phyloP scores from a whole-genome alignment of 2,113 vertebrate species.

The Pristiophorus japonicus region DNA sequence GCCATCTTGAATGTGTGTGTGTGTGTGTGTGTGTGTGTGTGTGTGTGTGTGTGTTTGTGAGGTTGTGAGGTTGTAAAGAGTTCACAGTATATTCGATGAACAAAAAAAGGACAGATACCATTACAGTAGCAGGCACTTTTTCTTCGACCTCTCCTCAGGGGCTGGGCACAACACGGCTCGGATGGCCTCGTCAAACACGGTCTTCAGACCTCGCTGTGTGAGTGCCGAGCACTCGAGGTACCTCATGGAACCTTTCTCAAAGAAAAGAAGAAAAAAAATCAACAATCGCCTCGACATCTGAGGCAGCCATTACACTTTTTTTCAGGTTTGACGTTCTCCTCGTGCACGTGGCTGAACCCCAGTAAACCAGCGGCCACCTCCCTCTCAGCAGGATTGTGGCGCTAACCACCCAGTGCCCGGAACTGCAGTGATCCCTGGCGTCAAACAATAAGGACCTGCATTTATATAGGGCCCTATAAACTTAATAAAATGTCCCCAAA shows the following conservation, averaged over 20 bases:
- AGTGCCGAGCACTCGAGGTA: constrained; percentile 86
- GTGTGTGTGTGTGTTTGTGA: no score
- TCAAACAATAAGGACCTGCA: not conserved
- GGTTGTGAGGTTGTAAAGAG: no score
- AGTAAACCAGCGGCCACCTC: not conserved
- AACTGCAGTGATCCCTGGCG: no score
- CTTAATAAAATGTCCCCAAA: no score
- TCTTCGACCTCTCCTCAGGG: constrained; percentile 68
- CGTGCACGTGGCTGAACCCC: not conserved
- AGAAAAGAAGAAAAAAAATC: not conserved
- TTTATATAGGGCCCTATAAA: no score
- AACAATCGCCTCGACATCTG: not conserved
- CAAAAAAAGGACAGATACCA: constrained; percentile 43
- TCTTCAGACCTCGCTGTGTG: constrained; percentile 81
- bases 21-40: no score
- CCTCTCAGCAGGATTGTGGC: no score
- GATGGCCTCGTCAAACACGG: constrained; percentile 85
- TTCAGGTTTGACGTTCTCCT: not conserved
- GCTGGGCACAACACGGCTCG: constrained; percentile 79
- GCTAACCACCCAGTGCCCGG: no score
- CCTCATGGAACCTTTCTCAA: constrained; percentile 70
- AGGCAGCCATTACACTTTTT: not conserved
- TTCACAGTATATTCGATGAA: no score
- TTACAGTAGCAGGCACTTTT: constrained; percentile 67
- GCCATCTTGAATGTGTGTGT: no score